Conservation (phyloP, 2,888 invertebrate genomes). For the Heliconius ethilla region DNA sequence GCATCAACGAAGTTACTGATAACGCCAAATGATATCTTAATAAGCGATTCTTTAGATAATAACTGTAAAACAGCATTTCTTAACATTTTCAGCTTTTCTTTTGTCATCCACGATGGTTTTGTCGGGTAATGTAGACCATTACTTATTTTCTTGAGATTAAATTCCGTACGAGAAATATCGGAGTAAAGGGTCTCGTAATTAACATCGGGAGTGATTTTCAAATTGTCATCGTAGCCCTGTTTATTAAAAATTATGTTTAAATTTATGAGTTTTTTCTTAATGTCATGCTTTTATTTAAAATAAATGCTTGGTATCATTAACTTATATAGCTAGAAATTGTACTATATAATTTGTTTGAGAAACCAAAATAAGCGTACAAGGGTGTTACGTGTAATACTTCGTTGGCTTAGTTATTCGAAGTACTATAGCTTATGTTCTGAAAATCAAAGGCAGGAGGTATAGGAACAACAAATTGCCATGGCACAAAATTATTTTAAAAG, state of each 20-base stretch:
- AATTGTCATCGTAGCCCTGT: constrained; percentile 63
- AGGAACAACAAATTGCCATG: neutral
- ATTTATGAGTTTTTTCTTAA: neutral
- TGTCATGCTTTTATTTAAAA: neutral
- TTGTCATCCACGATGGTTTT: constrained; percentile 65
- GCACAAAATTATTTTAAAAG: neutral
- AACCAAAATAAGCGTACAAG: neutral
- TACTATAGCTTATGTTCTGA: neutral
- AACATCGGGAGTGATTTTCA: constrained; percentile 59
- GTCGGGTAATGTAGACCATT: constrained; percentile 59
- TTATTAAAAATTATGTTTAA: neutral
- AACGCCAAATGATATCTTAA: constrained; percentile 66
- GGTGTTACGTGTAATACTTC: neutral
- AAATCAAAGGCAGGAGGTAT: neutral
- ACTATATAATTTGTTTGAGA: neutral
- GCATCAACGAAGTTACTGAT: constrained; percentile 70
- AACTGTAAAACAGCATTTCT: constrained; percentile 53
- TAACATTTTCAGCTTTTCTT: constrained; percentile 57
- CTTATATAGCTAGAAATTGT: neutral
- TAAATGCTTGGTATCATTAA: neutral
- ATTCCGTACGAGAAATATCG: constrained; percentile 56
- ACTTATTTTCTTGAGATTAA: constrained; percentile 52
- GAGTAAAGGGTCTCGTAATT: constrained; percentile 58
- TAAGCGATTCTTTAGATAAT: constrained; percentile 63
- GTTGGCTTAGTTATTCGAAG: neutral